Base-by-base conservation (phyloP, 1,140 invertebrate species). In the Pomphorhynchus laevis region DNA sequence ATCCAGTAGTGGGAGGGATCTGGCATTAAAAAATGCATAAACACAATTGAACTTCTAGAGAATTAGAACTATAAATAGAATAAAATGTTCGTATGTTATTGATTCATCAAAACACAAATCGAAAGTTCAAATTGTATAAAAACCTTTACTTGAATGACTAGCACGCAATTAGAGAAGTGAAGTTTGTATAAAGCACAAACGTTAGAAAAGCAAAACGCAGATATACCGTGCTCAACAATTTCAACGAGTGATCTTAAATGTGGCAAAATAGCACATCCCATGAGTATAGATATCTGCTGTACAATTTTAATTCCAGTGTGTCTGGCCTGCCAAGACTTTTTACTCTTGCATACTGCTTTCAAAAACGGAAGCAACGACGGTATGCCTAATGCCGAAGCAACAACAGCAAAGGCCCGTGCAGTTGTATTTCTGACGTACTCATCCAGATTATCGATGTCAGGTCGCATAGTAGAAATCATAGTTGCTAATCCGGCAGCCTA, bases 401-500 rank as follows among this genome's bases (percentile, higher is more conserved):
- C 89, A 0, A 98, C 86, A 29, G 89, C 89, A 58, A 98, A 98
- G 1, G 89, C 89, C 49, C 89, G 63, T 2, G 89, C 86, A 8
- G 89, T 98, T 0, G 89, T 98, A 55, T 98, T 98, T 53, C 89
- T 64, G 1, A 98, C 89, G 48, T 95, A 98, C 61, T 98, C 89
- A 59, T 98, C 89, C 49, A 95, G 91, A 53, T 98, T 98, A 55
- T 98, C 89, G 52, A 98, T 98, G 64, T 98, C 89, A 4, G 89
- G 89, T 58, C 89, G 66, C 89, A 98, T 95, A 0, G 86, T 95
- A 1, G 86, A 95, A 49, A 98, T 98, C 89, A 98, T 98, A 6
- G 89, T 98, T 1, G 89, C 89, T 20, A 98, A 62, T 43, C 89
- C 89, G n/a, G 89, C 89, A 16, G 89, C 89, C 62, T 61, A 45